Evolutionary conservation across 2,888 invertebrate genomes (phyloP).

Genomic region (Clanis bilineata): DNA sequence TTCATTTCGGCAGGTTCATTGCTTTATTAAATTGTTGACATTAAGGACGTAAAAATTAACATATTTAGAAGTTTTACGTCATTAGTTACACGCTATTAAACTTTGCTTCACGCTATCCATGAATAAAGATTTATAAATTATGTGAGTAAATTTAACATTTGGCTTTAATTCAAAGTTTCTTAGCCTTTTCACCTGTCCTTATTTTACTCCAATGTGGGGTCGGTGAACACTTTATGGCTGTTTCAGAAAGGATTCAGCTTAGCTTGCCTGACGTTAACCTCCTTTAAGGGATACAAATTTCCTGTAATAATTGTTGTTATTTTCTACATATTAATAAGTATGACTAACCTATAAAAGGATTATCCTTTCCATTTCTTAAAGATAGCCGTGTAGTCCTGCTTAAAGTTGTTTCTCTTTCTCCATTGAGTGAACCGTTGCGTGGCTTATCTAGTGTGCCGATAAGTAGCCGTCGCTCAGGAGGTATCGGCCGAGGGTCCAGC

Average conservation of each 20-base stretch:
- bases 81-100: constrained; percentile 4
- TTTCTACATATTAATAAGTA: neutral
- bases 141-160: neutral
- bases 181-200: too few relatives aligned
- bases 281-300: too few relatives aligned
- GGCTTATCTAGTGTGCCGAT: constrained; percentile 73
- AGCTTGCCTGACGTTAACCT: too few relatives aligned
- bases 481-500: constrained; percentile 61
- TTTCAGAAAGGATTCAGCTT: too few relatives aligned
- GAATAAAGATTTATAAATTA: neutral
- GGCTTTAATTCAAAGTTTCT: neutral
- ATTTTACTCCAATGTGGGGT: too few relatives aligned
- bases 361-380: constrained; percentile 75
- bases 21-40: constrained; percentile 6
- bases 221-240: too few relatives aligned
- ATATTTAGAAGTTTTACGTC: constrained; percentile 1
- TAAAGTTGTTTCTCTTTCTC: constrained; percentile 72
- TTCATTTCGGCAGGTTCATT: neutral
- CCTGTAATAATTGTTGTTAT: too few relatives aligned
- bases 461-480: constrained; percentile 70
- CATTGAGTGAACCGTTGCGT: constrained; percentile 69
- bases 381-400: constrained; percentile 60
- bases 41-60: neutral
- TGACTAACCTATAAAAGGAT: constrained; percentile 69
- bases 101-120: neutral